Evolutionary conservation across 2,888 invertebrate species (phyloP), one percentile per base, ranked within the genome.

Genomic region (Enchytraeus crypticus): DNA sequence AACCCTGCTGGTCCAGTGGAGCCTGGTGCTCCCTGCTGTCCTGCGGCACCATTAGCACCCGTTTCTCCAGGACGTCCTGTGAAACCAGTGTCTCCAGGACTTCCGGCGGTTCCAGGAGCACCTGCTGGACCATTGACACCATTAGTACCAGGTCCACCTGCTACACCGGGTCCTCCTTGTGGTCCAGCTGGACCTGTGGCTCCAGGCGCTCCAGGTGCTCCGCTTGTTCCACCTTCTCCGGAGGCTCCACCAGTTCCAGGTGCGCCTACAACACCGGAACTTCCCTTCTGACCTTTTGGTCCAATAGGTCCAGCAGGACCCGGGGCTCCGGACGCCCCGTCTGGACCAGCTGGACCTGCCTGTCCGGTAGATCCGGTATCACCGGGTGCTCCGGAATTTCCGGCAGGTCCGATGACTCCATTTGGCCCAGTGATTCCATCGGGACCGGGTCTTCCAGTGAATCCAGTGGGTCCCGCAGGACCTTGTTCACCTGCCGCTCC

Each of bases 301-400:
- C 68, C 68, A 27, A 30, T 21, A 30, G 47, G 56, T 57, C 68
- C 67, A 33, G 55, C 14, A 23, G 54, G 53, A 0, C 65, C 66
- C 55, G 60, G 84, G 3, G 88, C 87, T 34, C 93, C 93, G 5
- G 88, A 85, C 33, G 88, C 38, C 38, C 66, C 70, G 59, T 53
- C 23, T 46, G 33, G 43, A 33, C 54, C 68, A 58, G 57, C 53
- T 27, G 23, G 30, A 33, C 51, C 69, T 32, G 49, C 26, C 46
- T 27, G 18, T 29, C 68, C 68, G 27, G 58, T 43, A 21, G 62
- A 34, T 27, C 66, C 38, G 8, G 38, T 11, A 18, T 8, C 32
- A 32, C 53, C 53, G 11, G 53, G 3, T 11, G 53, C 32, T 30
- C 53, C 53, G 5, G 5, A 23, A 53, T 23, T 18, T 5, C 53